Evolutionary conservation across 2,888 invertebrate genomes (phyloP).

Genomic region (Mesorhabditis sp.): DNA sequence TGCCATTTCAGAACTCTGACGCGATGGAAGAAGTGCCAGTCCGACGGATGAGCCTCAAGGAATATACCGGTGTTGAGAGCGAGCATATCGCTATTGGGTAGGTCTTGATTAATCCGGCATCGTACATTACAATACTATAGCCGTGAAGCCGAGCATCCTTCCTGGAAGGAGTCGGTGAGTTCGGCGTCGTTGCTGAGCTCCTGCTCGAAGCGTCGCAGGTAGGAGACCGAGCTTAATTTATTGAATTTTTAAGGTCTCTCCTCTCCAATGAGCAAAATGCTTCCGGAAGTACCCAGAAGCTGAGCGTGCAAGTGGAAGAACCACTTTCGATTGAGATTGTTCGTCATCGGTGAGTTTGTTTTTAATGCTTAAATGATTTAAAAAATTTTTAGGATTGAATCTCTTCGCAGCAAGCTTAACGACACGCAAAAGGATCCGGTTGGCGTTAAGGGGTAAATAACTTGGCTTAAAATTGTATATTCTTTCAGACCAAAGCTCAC

Average conservation of each 20-base stretch:
- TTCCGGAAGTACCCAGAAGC: slow-evolving; percentile 9
- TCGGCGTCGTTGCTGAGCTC: slow-evolving; percentile 28
- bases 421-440: not conserved
- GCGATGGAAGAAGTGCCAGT: slow-evolving; percentile 24
- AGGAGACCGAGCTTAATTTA: not conserved
- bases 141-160: slow-evolving; percentile 26
- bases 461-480: not conserved
- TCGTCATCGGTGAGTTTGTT: not conserved
- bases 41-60: slow-evolving; percentile 47
- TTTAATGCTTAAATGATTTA: not conserved
- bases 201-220: slow-evolving; percentile 27
- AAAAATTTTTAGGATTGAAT: not conserved
- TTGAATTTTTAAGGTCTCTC: slow-evolving; percentile 12
- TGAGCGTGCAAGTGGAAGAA: slow-evolving; percentile 2
- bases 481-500: not conserved
- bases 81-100: slow-evolving; percentile 24
- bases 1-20: not conserved
- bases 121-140: not conserved
- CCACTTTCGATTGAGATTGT: not conserved
- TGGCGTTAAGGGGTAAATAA: not conserved
- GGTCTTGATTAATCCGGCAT: slow-evolving; percentile 2
- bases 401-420: not conserved
- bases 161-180: slow-evolving; percentile 27
- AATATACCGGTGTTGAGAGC: slow-evolving; percentile 49
- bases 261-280: slow-evolving; percentile 20